Base-by-base conservation (phyloP, 2,797 vertebrate species). In the Phalanger gymnotis region DNA sequence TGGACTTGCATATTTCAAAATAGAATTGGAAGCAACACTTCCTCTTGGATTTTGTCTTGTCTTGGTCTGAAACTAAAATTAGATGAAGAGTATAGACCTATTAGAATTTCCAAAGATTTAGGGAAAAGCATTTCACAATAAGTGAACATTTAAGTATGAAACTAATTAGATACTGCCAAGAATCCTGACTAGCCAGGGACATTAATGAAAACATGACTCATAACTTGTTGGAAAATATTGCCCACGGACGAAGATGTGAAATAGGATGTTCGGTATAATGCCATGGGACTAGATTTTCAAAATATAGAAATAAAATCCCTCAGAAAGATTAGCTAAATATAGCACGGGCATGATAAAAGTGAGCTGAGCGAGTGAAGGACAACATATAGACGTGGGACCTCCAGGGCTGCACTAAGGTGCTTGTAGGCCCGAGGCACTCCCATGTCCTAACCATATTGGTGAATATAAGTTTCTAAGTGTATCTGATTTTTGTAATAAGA, bases 181-280 rank as follows among this genome's bases (percentile, higher is more conserved):
- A 40, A 96, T n/a, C 30, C 5, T 94, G 54, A 31, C 13, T 90
- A 73, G 52, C 61, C 95, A 28, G 92, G 31, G 55, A 61, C 51
- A 52, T 73, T 94, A 92, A 30, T 61, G 54, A 95, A 13, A 96
- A 54, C 3, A 91, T 92, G 54, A 96, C 58, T 96, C n/a, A 47
- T 93, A 94, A 93, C 0, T 91, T 96, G 53, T 40, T 51, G 61
- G 5, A 30, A 57, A 51, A 94, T 58, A 4, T 6, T 96, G 96
- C 95, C 53, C 3, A 58, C 27, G 96, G 90, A 94, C 55, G 58
- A 98, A 98, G 92, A 57, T 0, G 61, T 91, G 30, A 97, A 95
- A 93, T 95, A 3, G 0, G 52, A 27, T 96, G 90, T 52, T 98
- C 95, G 57, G 54, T 91, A 73, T 56, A 96, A 95, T 91, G 96